Base-by-base conservation (phyloP, 2,113 vertebrate species). In the Hepsetus odoe region DNA sequence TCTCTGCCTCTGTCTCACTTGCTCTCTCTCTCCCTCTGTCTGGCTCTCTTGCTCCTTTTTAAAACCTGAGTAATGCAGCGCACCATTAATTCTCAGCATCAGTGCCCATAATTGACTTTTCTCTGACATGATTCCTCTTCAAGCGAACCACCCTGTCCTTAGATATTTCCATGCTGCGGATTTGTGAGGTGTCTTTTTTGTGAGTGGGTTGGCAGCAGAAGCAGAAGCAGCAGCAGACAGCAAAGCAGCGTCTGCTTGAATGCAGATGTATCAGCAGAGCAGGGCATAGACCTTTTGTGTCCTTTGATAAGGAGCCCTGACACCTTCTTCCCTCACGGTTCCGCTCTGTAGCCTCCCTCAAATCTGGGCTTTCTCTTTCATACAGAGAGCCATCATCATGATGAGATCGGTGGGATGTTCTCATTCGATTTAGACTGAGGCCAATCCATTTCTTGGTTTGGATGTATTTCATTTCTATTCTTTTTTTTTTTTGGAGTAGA, bases 71-170 rank as follows among this genome's bases (percentile, higher is more conserved):
- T 91, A 90, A 91, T 88, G 91, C 88, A 80, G 76, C 87, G 92
- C 89, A 89, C 91, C 90, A 92, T 93, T 94, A 93, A 92, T 91
- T 90, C 90, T 88, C 88, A 80, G 87, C 90, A 86, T 89, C 82
- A 90, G 87, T 81, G 81, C 76, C 87, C 87, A 84, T 94, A 92
- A 93, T 92, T 93, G 91, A 93, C 92, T 93, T 93, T 85, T 92
- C 88, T 89, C 88, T 88, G 89, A 93, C 91, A 92, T 88, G 91
- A 92, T 91, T 91, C 88, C 90, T 86, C 88, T 90, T 86, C 85
- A 80, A 70, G 86, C 81, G 87, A 90, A 85, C 86, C 86, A 83
- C 82, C 81, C 76, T 88, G 86, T 88, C 86, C 86, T 84, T 85
- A 86, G 87, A 87, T 86, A 85, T 89, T 84, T 75, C 80, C 62